These are phyloP conservation scores for Anastrepha ludens DNA, from an alignment of 1,140 invertebrate species.

Conservation along the genomic window DNA sequence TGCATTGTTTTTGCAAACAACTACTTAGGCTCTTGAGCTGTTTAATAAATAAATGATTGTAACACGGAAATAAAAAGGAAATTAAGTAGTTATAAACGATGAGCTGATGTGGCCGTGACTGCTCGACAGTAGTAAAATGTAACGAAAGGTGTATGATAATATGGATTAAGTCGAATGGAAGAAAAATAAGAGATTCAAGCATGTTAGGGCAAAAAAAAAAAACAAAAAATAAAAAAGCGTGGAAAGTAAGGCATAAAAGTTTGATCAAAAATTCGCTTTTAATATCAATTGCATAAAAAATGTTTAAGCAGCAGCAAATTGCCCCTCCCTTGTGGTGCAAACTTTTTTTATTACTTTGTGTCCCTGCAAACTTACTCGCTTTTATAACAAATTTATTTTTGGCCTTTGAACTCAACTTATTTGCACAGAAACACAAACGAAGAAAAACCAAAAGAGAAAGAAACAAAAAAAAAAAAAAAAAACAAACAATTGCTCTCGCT, in stretches of 20 bases:
- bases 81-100: slow-evolving; percentile 19
- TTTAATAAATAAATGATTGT: slow-evolving; percentile 43
- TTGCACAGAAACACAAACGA: not conserved
- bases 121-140: not conserved
- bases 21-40: slow-evolving; percentile 29
- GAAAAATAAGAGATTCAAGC: too few relatives aligned
- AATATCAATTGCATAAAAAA: not conserved
- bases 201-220: too few relatives aligned
- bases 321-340: not conserved
- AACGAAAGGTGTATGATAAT: not conserved
- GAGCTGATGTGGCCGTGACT: not conserved
- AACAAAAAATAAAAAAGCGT: too few relatives aligned
- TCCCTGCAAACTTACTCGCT: not conserved
- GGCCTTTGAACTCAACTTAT: slow-evolving; percentile 8
- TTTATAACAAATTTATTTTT: not conserved
- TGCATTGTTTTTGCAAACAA: not conserved
- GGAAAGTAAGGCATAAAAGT: not conserved
- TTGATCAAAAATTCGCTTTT: not conserved
- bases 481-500: not conserved
- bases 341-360: not conserved
- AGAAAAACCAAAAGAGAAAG: not conserved
- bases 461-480: not conserved
- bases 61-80: not conserved
- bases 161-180: not conserved
- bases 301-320: not conserved